phyloP scores from a whole-genome alignment of 2,888 invertebrate genomes.

The Lasioglossum calceatum region DNA sequence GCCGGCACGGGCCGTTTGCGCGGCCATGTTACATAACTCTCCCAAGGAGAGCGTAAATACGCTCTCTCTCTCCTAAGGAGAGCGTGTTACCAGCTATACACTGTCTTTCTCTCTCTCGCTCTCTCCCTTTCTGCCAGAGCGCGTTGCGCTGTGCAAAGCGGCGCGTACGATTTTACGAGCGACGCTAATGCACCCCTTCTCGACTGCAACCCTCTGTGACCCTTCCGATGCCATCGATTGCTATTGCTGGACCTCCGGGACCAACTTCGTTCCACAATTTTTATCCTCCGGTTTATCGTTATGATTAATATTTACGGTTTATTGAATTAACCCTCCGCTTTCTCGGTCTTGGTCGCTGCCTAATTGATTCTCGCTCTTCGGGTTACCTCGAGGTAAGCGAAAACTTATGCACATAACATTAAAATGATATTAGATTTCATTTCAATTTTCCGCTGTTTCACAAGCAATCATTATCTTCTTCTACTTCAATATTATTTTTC shows the following conservation, averaged over 20 bases:
- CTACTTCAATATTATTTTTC: not conserved
- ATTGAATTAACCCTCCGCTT: not conserved
- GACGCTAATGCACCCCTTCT: constrained; percentile 79
- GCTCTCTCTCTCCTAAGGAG: constrained; percentile 51
- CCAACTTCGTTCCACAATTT: not conserved
- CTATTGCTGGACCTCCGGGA: not conserved
- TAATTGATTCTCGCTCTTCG: not conserved
- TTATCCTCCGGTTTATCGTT: not conserved
- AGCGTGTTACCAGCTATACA: constrained; percentile 54
- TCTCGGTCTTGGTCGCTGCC: not conserved
- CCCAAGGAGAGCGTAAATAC: constrained; percentile 62
- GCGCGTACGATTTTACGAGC: constrained; percentile 78
- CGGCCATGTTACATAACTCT: constrained; percentile 68
- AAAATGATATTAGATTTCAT: not conserved
- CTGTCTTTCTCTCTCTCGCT: not conserved
- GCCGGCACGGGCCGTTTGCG: constrained; percentile 62
- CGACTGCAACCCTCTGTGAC: constrained; percentile 61
- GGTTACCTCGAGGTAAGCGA: not conserved
- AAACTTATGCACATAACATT: not conserved
- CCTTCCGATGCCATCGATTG: constrained; percentile 12
- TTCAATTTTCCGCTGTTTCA: not conserved
- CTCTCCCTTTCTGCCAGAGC: constrained; percentile 40
- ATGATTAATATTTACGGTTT: not conserved
- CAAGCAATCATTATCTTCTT: not conserved
- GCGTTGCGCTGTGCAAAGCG: constrained; percentile 46